Conservation (phyloP, 2,113 vertebrate genomes). For the Odontesthes bonariensis region DNA sequence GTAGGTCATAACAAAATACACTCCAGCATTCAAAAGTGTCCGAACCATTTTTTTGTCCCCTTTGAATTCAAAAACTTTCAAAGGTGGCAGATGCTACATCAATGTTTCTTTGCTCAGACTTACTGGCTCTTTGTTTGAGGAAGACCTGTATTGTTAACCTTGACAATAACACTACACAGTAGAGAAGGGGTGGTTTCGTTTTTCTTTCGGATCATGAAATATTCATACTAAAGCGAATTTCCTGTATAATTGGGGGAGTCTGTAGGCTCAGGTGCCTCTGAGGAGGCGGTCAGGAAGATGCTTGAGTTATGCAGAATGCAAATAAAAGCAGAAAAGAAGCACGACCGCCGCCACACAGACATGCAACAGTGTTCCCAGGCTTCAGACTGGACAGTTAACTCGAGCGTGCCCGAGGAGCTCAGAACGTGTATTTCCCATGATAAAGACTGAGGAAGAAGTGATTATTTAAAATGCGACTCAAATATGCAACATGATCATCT, state of each 20-base stretch:
- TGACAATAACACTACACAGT: slow-evolving; percentile 15
- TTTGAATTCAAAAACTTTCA: slow-evolving; percentile 1
- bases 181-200: background rate
- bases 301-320: slow-evolving; percentile 28
- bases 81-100: background rate
- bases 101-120: background rate
- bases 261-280: slow-evolving; percentile 12
- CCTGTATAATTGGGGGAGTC: background rate
- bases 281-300: slow-evolving; percentile 37
- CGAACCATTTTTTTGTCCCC: background rate
- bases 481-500: background rate
- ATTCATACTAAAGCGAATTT: background rate
- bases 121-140: background rate
- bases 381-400: background rate
- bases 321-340: slow-evolving; percentile 22
- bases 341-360: slow-evolving; percentile 38
- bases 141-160: slow-evolving; percentile 1
- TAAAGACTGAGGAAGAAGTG: background rate
- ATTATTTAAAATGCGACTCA: background rate
- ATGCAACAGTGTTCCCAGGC: slow-evolving; percentile 51
- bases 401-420: background rate
- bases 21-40: background rate
- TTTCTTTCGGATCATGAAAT: background rate
- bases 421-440: too few species aligned
- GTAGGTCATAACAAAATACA: too few species aligned